Conservation (phyloP, 2,113 vertebrate genomes). For the Coreoperca whiteheadi region DNA sequence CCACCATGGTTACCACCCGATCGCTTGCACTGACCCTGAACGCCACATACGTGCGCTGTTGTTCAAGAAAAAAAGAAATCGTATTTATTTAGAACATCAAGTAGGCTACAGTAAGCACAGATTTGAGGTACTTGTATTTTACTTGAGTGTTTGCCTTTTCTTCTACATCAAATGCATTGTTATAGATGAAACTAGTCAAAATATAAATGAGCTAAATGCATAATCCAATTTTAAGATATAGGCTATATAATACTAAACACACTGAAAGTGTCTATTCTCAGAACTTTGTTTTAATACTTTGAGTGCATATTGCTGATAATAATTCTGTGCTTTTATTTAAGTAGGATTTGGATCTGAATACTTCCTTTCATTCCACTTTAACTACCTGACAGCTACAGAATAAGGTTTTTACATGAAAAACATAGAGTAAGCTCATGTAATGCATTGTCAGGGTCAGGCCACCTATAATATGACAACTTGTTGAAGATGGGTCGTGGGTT, state of each 20-base stretch:
- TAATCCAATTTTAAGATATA: not conserved
- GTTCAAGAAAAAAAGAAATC: not conserved
- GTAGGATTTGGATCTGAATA: not conserved
- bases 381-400: not conserved
- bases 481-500: not conserved
- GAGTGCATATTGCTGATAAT: not conserved
- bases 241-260: not conserved
- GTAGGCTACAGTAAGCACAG: not conserved
- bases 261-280: not conserved
- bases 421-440: not conserved
- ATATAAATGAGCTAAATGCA: not conserved
- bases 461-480: not conserved
- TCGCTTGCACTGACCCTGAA: not conserved
- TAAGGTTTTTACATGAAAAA: not conserved
- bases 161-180: not conserved
- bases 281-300: no score
- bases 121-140: not conserved
- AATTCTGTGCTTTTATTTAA: not conserved
- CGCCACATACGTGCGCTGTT: slow-evolving; percentile 15
- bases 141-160: not conserved
- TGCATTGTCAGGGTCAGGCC: not conserved
- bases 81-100: not conserved
- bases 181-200: not conserved
- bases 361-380: not conserved
- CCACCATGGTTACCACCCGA: accelerated